phyloP scores from a whole-genome alignment of 2,113 vertebrate species.

The Physeter macrocephalus region DNA sequence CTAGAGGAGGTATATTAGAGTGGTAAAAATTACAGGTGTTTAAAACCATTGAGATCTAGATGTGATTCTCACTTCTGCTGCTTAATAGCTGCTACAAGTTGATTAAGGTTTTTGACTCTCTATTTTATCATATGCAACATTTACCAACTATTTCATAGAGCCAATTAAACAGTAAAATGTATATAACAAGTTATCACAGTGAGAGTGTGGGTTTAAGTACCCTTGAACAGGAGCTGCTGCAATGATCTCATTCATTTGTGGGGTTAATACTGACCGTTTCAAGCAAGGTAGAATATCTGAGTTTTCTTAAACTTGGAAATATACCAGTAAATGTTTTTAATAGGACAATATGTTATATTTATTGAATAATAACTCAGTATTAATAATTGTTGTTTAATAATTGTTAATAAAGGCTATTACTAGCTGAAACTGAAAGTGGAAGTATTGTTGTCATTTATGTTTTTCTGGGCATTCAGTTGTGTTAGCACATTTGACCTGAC shows the following conservation, averaged over 20 bases:
- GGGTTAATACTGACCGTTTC: background rate
- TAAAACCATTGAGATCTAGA: background rate
- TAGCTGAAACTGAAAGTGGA: background rate
- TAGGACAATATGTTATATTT: background rate
- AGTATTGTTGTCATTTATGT: background rate
- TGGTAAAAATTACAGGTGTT: background rate
- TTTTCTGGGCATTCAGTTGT: background rate
- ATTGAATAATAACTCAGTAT: background rate
- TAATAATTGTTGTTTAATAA: background rate
- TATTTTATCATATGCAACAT: background rate
- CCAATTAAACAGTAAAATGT: background rate
- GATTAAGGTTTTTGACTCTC: background rate
- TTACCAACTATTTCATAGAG: background rate
- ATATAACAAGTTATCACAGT: background rate
- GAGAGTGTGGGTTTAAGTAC: background rate
- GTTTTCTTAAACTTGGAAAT: background rate
- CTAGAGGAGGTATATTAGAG: background rate
- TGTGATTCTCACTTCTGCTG: background rate
- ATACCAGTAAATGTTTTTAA: background rate
- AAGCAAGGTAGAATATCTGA: background rate
- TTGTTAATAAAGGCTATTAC: background rate
- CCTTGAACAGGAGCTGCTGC: background rate
- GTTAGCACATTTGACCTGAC: background rate
- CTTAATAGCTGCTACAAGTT: background rate
- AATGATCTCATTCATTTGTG: background rate